Base-by-base conservation (phyloP, 2,797 vertebrate species). In the Enteromius afrohamiltoni region DNA sequence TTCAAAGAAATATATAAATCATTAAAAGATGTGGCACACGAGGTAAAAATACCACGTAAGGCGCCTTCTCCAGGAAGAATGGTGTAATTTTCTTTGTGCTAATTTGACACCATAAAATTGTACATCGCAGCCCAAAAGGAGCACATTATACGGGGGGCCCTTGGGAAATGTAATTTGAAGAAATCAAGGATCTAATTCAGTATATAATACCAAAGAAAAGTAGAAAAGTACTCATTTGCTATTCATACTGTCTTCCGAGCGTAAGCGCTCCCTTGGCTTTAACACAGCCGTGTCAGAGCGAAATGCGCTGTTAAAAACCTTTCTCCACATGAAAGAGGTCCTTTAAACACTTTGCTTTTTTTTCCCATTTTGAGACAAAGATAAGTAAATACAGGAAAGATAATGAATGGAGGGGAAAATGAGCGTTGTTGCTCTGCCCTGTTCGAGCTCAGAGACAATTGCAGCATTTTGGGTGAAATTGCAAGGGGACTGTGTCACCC, bases 391-490 rank as follows among this genome's bases (percentile, higher is more conserved):
- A 94, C 88, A 91, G 91, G 92, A 89, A 89, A 94, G 93, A 94
- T 95, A 95, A 96, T 95, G 93, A 96, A 93, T 93, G 92, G 92
- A 91, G 90, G 92, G 89, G 90, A 93, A 94, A 94, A 94, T 93
- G 92, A 93, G 93, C 76, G 83, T 90, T 89, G 90, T 89, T 49
- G 88, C 92, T 90, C 93, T 92, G 89, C 89, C 85, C 92, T 94
- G 92, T 93, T 95, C 94, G 93, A 94, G 95, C 93, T 95, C 91
- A 70, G 90, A 91, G 91, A 95, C 95, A 95, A 95, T 95, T 95
- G 95, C 94, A 92, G 92, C 94, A 83, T 95, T 95, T 95, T 95
- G 92, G 93, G 90, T 92, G 92, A 95, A 96, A 95, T 95, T 95
- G 94, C 93, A 90, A 84, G 88, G 87, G 88, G 89, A 86, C 88